Percentiles rank a stretch among this genome's conserved stretches.
Conservation (phyloP, 2,888 invertebrate genomes). For the Nephrotoma guestfalica region DNA sequence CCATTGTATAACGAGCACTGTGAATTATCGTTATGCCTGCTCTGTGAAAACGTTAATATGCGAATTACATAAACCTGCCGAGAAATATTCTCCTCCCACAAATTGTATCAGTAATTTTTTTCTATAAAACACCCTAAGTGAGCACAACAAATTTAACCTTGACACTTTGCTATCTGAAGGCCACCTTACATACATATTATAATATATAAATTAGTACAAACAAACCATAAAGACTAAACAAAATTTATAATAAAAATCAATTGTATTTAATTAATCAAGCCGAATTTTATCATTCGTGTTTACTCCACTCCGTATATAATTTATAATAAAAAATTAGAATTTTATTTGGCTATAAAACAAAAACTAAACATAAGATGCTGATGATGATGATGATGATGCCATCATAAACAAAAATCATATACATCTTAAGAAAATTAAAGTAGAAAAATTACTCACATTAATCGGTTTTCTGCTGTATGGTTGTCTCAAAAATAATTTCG, state of each 20-base stretch:
- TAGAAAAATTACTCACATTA: neutral
- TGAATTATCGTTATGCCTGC: no score
- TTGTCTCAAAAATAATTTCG: neutral
- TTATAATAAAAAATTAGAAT: neutral
- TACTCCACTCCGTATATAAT: no score
- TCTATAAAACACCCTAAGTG: neutral
- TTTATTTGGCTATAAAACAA: neutral
- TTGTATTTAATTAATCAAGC: neutral
- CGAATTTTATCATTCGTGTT: neutral
- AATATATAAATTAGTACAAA: neutral
- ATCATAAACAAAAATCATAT: neutral
- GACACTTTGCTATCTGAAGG: neutral
- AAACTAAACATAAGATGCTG: neutral
- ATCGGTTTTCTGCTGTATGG: neutral
- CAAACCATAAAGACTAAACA: neutral
- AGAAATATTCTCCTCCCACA: no score
- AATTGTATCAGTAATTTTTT: no score
- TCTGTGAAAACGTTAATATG: no score
- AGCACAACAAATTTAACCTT: neutral
- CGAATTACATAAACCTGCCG: no score
- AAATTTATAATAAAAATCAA: neutral
- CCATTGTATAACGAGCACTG: no score
- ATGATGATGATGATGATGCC: neutral
- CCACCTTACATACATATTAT: neutral
- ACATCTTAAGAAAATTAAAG: neutral